Evolutionary conservation across 2,113 vertebrate genomes (phyloP).

Genomic region (Diadophis punctatus): DNA sequence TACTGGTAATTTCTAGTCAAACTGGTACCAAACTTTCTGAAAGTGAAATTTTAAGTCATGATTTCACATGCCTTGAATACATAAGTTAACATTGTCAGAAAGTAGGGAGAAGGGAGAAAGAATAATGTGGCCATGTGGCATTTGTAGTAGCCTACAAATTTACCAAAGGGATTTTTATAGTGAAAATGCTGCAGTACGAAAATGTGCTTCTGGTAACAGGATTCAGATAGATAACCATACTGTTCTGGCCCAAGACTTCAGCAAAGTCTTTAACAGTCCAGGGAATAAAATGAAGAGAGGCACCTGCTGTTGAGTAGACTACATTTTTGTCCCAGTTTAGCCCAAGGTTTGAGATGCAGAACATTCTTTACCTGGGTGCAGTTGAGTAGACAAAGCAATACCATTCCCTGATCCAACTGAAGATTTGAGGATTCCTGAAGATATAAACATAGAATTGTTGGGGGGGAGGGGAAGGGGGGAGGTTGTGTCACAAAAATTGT

Average conservation of each 20-base stretch:
- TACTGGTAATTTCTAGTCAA: neutral
- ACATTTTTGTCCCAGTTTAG: neutral
- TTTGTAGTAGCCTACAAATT: neutral
- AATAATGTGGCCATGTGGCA: neutral
- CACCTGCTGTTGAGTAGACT: neutral
- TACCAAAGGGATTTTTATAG: neutral
- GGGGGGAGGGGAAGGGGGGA: no score
- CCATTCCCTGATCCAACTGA: neutral
- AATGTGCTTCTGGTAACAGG: no score
- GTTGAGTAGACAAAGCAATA: neutral
- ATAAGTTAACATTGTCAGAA: neutral
- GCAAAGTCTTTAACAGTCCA: neutral
- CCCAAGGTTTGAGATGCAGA: neutral
- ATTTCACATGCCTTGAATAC: no score
- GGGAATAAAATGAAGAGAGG: neutral
- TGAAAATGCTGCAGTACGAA: neutral
- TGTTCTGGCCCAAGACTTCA: neutral
- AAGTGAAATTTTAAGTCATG: neutral
- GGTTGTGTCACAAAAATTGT: neutral
- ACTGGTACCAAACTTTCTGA: neutral
- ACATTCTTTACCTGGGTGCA: neutral
- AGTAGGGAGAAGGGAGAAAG: neutral
- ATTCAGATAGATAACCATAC: neutral
- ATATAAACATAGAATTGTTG: neutral
- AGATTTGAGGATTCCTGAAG: neutral